Evolutionary conservation across 1,140 invertebrate species (phyloP).

Genomic region (Dryas iulia): DNA sequence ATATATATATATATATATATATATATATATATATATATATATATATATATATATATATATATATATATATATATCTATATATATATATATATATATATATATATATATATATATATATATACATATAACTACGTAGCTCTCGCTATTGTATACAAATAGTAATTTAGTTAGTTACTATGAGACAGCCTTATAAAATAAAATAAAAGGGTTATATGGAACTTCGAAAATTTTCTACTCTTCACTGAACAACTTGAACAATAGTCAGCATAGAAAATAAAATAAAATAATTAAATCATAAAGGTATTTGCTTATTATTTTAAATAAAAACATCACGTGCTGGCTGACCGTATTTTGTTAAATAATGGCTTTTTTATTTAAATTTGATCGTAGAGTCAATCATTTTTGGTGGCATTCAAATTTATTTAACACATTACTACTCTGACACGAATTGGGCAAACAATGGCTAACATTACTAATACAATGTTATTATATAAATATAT

Average conservation of each 20-base stretch:
- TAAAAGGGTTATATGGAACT: no score
- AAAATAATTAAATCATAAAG: background rate
- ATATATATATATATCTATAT: no score
- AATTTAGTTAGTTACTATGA: no score
- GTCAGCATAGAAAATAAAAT: background rate
- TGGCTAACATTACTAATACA: conserved; percentile 33
- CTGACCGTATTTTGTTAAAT: conserved; percentile 14
- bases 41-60: background rate
- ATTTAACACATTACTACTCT: conserved; percentile 25
- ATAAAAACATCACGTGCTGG: conserved; percentile 24
- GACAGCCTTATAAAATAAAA: no score
- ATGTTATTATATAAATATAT: conserved; percentile 34
- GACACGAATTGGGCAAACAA: conserved; percentile 34
- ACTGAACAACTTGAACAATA: background rate
- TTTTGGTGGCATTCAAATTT: conserved; percentile 29
- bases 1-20: background rate
- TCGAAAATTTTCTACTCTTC: background rate
- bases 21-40: background rate
- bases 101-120: no score
- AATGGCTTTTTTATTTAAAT: conserved; percentile 32
- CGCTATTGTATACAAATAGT: no score
- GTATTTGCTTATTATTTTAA: conserved; percentile 14
- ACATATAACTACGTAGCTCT: no score
- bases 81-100: no score
- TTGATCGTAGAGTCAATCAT: conserved; percentile 13